Conservation (phyloP, 2,888 invertebrate genomes). For the Hoplodrina blanda region DNA sequence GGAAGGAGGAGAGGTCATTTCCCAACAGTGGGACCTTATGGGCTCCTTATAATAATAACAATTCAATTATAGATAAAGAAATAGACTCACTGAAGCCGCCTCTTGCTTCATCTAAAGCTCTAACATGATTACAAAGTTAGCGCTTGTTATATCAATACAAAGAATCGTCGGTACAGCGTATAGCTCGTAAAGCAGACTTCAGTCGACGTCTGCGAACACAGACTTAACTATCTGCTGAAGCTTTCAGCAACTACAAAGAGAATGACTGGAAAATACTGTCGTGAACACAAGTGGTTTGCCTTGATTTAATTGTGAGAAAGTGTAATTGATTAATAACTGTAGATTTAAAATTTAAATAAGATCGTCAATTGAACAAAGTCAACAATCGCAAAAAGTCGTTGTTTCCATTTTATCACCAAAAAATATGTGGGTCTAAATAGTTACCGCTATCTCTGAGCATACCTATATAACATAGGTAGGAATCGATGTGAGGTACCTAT, state of each 20-base stretch:
- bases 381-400: no score
- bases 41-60: no score
- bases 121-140: slow-evolving; percentile 69
- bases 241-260: slow-evolving; percentile 79
- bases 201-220: slow-evolving; percentile 75
- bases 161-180: slow-evolving; percentile 77
- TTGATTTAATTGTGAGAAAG: not conserved
- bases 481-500: no score
- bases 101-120: slow-evolving; percentile 10
- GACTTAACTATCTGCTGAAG: slow-evolving; percentile 80
- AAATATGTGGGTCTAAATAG: no score
- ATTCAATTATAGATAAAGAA: no score
- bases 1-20: no score
- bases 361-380: no score
- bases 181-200: slow-evolving; percentile 79
- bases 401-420: no score
- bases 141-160: slow-evolving; percentile 72
- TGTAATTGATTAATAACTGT: not conserved
- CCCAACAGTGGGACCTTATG: no score
- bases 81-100: not conserved
- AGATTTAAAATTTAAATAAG: not conserved
- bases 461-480: no score
- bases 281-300: slow-evolving; percentile 25
- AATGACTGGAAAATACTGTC: slow-evolving; percentile 42
- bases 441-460: no score